Conservation (phyloP, 2,113 vertebrate species). For the Epinephelus lanceolatus region DNA sequence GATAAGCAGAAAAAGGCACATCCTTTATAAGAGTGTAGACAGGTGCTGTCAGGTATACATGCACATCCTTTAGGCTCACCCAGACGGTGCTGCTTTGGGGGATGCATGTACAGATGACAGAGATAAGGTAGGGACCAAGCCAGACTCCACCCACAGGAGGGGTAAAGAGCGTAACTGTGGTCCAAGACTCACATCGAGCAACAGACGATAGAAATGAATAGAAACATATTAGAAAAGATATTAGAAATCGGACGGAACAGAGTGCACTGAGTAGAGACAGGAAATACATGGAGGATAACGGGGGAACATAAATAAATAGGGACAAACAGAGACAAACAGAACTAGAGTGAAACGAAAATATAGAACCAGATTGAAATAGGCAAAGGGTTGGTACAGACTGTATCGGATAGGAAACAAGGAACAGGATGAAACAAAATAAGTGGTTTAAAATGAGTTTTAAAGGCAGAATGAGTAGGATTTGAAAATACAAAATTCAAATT, state of each 20-base stretch:
- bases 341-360: slow-evolving; percentile 38
- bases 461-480: not conserved
- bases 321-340: slow-evolving; percentile 53
- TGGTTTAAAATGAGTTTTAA: slow-evolving; percentile 33
- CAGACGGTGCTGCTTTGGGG: slow-evolving; percentile 1
- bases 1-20: slow-evolving; percentile 64
- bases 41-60: slow-evolving; percentile 73
- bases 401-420: slow-evolving; percentile 31
- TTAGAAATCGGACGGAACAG: slow-evolving; percentile 46
- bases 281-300: slow-evolving; percentile 57
- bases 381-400: slow-evolving; percentile 27
- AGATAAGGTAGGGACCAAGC: slow-evolving; percentile 63
- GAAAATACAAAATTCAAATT: too few relatives aligned
- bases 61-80: slow-evolving; percentile 52
- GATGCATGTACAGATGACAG: slow-evolving; percentile 76
- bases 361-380: slow-evolving; percentile 39
- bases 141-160: slow-evolving; percentile 63
- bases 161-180: slow-evolving; percentile 64
- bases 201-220: slow-evolving; percentile 62
- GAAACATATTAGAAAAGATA: slow-evolving; percentile 50
- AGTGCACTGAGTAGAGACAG: slow-evolving; percentile 67
- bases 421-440: slow-evolving; percentile 44
- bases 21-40: slow-evolving; percentile 66
- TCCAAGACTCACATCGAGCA: slow-evolving; percentile 55
- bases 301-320: slow-evolving; percentile 47